phyloP scores from a whole-genome alignment of 2,888 invertebrate species.

The Anthrax anthrax region DNA sequence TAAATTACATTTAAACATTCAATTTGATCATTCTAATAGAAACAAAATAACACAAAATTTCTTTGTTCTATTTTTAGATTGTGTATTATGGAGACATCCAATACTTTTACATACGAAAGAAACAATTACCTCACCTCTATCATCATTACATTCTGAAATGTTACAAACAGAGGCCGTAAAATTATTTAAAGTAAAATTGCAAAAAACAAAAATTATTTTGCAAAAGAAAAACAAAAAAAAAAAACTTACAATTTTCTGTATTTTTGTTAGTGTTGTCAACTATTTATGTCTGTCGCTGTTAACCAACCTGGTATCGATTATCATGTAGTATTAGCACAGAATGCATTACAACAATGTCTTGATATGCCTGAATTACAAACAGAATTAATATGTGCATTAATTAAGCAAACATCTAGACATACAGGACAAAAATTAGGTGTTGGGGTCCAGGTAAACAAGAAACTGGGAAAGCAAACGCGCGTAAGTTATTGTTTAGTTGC shows the following conservation, averaged over 20 bases:
- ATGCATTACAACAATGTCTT: conserved; percentile 83
- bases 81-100: conserved; percentile 89
- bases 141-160: conserved; percentile 76
- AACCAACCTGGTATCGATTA: conserved; percentile 94
- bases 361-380: conserved; percentile 81
- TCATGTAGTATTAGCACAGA: conserved; percentile 93
- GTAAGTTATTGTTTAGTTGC: conserved; percentile 54
- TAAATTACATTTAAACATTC: conserved; percentile 18
- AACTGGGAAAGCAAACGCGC: conserved; percentile 43
- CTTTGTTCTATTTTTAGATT: conserved; percentile 39
- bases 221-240: too few relatives aligned
- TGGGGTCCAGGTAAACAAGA: conserved; percentile 73
- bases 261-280: conserved; percentile 65
- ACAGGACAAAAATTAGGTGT: conserved; percentile 65
- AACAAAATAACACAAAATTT: not conserved
- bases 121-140: conserved; percentile 74
- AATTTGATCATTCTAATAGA: too few relatives aligned
- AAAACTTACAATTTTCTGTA: too few relatives aligned
- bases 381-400: conserved; percentile 81
- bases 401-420: conserved; percentile 84
- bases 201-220: too few relatives aligned
- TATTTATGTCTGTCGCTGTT: conserved; percentile 91
- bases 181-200: conserved; percentile 64
- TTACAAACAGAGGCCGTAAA: conserved; percentile 85
- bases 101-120: conserved; percentile 81